Conservation (phyloP, 2,797 vertebrate species). For the Hybognathus amarus region DNA sequence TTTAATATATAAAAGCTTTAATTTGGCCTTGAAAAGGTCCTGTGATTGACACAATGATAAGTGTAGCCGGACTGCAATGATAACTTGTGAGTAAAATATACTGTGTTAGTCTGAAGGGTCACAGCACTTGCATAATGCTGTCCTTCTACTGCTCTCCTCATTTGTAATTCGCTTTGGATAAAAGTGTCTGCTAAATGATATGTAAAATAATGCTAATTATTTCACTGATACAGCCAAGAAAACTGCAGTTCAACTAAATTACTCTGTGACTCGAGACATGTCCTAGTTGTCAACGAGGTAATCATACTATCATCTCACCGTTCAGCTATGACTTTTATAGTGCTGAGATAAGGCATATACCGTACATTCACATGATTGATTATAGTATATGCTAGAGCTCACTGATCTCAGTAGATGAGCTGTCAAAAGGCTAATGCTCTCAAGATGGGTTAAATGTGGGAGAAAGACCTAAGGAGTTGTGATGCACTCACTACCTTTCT, state of each 20-base stretch:
- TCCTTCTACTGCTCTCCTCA: too few species aligned
- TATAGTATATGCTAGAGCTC: conserved; percentile 7
- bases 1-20: not conserved
- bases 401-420: conserved; percentile 14
- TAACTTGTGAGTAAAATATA: not conserved
- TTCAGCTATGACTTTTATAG: conserved; percentile 12
- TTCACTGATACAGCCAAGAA: not conserved
- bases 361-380: conserved; percentile 3
- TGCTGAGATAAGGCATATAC: conserved; percentile 5
- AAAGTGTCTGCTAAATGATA: too few species aligned
- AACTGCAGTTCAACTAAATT: conserved; percentile 22
- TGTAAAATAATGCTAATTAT: conserved; percentile 9
- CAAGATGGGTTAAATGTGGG: conserved; percentile 3
- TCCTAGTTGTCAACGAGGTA: conserved; percentile 10
- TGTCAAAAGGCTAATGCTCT: conserved; percentile 1
- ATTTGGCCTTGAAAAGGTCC: not conserved
- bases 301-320: not conserved
- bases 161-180: too few species aligned
- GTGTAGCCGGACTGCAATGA: not conserved
- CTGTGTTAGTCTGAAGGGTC: too few species aligned
- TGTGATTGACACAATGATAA: not conserved
- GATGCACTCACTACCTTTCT: not conserved
- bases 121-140: too few species aligned
- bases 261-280: conserved; percentile 3
- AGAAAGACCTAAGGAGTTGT: not conserved